Percentiles rank a stretch among this genome's conserved stretches.
Conservation (phyloP, 2,113 vertebrate genomes). For the Poicephalus meyeri region DNA sequence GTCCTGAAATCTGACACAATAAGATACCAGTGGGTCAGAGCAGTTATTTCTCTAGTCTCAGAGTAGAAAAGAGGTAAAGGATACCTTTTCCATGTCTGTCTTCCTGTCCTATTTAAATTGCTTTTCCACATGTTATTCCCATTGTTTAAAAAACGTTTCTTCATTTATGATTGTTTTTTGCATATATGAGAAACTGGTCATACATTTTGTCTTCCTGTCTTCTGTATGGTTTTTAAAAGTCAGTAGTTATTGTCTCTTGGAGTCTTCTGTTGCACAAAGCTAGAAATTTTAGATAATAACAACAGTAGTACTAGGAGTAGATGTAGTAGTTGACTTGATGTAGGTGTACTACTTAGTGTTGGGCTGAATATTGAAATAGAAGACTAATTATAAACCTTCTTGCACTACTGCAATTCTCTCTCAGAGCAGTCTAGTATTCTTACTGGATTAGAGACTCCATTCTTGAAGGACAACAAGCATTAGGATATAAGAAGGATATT, state of each 20-base stretch:
- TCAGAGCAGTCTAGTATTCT: neutral
- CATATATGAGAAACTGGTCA: neutral
- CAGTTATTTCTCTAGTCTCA: neutral
- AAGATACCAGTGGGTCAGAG: neutral
- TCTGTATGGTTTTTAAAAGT: neutral
- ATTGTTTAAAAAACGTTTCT: conserved; percentile 27
- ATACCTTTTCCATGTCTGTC: neutral
- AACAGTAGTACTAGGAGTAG: neutral
- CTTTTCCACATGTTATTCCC: neutral
- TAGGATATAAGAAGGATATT: neutral
- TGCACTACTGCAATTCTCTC: neutral
- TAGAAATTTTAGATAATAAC: neutral
- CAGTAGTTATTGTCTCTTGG: neutral
- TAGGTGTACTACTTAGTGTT: neutral
- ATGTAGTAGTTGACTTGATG: neutral
- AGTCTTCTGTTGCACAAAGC: neutral
- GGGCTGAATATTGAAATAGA: neutral
- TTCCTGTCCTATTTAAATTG: conserved; percentile 12
- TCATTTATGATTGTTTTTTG: neutral
- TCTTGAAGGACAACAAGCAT: neutral
- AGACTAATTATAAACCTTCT: neutral
- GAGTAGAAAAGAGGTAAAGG: neutral
- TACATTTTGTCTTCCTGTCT: neutral
- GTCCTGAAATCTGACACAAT: neutral
- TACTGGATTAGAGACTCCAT: neutral